A percentile compares a stretch with the other conserved stretches of the same genome.
Evolutionary conservation across 1,140 invertebrate species (phyloP).

Genomic region (Mamestra configurata): DNA sequence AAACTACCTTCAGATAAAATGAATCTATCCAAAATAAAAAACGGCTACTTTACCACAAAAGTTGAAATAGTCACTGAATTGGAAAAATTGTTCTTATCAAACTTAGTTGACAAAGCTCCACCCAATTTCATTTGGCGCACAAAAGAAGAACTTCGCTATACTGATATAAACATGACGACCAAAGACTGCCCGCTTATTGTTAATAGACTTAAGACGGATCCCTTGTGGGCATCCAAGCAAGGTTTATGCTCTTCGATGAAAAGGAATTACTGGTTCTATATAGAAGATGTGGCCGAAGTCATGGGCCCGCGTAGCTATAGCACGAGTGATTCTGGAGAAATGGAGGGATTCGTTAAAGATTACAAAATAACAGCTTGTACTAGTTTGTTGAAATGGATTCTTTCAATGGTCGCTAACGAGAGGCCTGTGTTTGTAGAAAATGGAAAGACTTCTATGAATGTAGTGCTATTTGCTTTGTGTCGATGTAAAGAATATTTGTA

Average conservation of each 20-base stretch:
- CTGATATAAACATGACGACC: slow-evolving; percentile 73
- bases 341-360: slow-evolving; percentile 88
- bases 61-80: slow-evolving; percentile 75
- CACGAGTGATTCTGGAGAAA: slow-evolving; percentile 84
- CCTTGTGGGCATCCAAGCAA: slow-evolving; percentile 89
- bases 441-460: slow-evolving; percentile 86
- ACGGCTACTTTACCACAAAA: slow-evolving; percentile 77
- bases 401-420: slow-evolving; percentile 84
- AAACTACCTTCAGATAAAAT: slow-evolving; percentile 84
- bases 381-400: slow-evolving; percentile 93
- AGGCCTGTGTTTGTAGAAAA: slow-evolving; percentile 76
- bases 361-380: slow-evolving; percentile 94
- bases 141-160: slow-evolving; percentile 77
- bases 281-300: slow-evolving; percentile 88
- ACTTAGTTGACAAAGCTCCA: slow-evolving; percentile 88
- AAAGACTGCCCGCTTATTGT: slow-evolving; percentile 82
- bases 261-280: slow-evolving; percentile 89
- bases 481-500: slow-evolving; percentile 88
- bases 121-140: slow-evolving; percentile 89
- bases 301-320: slow-evolving; percentile 89
- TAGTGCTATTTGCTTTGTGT: slow-evolving; percentile 89
- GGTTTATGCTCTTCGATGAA: slow-evolving; percentile 89
- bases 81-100: slow-evolving; percentile 87
- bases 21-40: slow-evolving; percentile 75
- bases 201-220: slow-evolving; percentile 88